Evolutionary conservation across 2,888 invertebrate genomes (phyloP).

Genomic region (Halictus ligatus): DNA sequence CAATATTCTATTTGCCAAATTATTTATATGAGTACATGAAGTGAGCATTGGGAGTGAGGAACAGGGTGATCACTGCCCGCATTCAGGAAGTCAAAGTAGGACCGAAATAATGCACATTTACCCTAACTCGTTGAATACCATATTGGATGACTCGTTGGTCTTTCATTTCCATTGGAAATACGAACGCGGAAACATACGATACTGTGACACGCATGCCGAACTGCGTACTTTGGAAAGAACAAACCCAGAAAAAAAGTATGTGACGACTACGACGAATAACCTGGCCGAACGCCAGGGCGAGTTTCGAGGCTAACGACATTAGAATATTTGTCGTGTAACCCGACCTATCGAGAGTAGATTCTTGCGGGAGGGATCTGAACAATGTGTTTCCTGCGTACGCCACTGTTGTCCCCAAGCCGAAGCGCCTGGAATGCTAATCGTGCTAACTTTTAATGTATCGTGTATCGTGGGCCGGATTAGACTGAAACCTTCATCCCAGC

Average conservation of each 20-base stretch:
- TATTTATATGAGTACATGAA: too few relatives aligned
- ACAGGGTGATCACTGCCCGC: too few relatives aligned
- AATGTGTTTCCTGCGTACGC: not conserved
- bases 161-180: not conserved
- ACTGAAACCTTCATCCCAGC: not conserved
- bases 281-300: slow-evolving; percentile 60
- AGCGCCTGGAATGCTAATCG: not conserved
- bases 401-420: not conserved
- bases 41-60: too few relatives aligned
- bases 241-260: slow-evolving; percentile 19
- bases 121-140: too few relatives aligned
- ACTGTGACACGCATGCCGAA: not conserved
- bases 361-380: slow-evolving; percentile 14
- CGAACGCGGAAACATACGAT: not conserved
- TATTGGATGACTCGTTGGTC: not conserved
- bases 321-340: slow-evolving; percentile 67
- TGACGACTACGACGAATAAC: slow-evolving; percentile 51
- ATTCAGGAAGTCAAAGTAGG: too few relatives aligned
- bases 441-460: not conserved
- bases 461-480: not conserved
- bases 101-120: too few relatives aligned
- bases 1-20: too few relatives aligned
- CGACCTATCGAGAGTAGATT: slow-evolving; percentile 45
- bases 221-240: not conserved
- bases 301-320: slow-evolving; percentile 66